Evolutionary conservation across 2,797 vertebrate genomes (phyloP).

Genomic region (Enteromius trimaculatus): DNA sequence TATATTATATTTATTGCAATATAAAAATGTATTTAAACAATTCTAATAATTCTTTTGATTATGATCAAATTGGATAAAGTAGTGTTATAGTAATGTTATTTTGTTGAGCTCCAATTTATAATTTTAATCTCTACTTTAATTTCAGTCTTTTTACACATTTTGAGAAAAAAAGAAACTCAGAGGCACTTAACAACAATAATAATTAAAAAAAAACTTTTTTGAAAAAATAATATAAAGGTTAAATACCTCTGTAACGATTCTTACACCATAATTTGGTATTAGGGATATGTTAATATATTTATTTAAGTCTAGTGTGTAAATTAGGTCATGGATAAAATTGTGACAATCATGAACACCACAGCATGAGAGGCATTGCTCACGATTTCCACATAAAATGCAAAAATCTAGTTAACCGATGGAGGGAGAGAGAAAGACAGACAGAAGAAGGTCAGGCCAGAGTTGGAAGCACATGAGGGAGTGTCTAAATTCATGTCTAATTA

Average conservation of each 20-base stretch:
- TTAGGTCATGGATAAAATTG: not conserved
- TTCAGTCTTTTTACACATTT: not conserved
- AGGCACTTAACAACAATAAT: not conserved
- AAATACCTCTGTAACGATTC: not conserved
- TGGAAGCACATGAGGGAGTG: constrained; percentile 50
- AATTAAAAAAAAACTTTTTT: not conserved
- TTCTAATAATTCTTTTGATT: not conserved
- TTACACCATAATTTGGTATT: not conserved
- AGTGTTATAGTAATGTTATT: not conserved
- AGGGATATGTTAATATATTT: not conserved
- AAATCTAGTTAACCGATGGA: constrained; percentile 32
- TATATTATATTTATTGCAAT: too few species aligned
- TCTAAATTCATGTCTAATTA: constrained; percentile 63
- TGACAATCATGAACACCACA: not conserved
- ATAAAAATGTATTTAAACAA: too few species aligned
- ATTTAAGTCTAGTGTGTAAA: not conserved
- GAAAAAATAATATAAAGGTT: not conserved
- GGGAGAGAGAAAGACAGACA: constrained; percentile 53
- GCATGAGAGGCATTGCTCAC: not conserved
- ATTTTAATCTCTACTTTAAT: not conserved
- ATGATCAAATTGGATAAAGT: not conserved
- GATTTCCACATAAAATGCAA: not conserved
- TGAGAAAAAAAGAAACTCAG: not conserved
- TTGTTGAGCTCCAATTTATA: not conserved
- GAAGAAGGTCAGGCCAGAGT: constrained; percentile 56